Base-by-base conservation (phyloP, 2,113 vertebrate species). In the Ariopsis seemanni region DNA sequence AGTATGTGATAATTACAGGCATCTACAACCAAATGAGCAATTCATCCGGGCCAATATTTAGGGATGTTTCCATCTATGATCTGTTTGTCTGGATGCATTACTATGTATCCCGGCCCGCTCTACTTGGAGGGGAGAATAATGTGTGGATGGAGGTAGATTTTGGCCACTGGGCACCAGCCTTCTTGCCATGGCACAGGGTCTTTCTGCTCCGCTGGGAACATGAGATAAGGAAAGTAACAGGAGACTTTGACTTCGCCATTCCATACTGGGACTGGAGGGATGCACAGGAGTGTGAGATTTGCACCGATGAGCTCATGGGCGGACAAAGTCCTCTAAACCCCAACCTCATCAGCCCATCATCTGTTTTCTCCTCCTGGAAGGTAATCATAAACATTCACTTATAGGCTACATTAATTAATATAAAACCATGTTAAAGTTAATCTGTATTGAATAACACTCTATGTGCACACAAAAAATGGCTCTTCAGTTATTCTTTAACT, bases 71-170 rank as follows among this genome's bases (percentile, higher is more conserved):
- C 0, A 88, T 97, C 27, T 99, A 98, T 0, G 97, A 99, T 78
- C 94, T 99, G 81, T 99, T 99, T 83, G 98, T 99, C 63, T 99
- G 98, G 98, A 96, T 97, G 91, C 98, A 99, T 92, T 99, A 99
- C 86, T 99, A 99, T 0, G 97, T 97, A 15, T 98, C 98, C 71
- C 94, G 97, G 80, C 97, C 98, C 15, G 93, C 97, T 0, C 93
- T 99, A n/a, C 84, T 99, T 17, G 97, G 97, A 3, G 97, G 95
- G 0, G 93, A 96, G 2, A 95, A 85, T 1, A 95, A 90, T 4
- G 92, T 99, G 7, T 99, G 97, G 97, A 87, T 69, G 18, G 94
- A 98, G 85, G 95, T 99, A n/a, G 97, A 99, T 87, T 99, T 99
- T 92, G 98, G 97, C 30, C 98, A 99, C 0, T 97, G 98, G 93